Evolutionary conservation across 2,113 vertebrate species (phyloP), one percentile per base, ranked within the genome.

Genomic region (Pardalotus punctatus): DNA sequence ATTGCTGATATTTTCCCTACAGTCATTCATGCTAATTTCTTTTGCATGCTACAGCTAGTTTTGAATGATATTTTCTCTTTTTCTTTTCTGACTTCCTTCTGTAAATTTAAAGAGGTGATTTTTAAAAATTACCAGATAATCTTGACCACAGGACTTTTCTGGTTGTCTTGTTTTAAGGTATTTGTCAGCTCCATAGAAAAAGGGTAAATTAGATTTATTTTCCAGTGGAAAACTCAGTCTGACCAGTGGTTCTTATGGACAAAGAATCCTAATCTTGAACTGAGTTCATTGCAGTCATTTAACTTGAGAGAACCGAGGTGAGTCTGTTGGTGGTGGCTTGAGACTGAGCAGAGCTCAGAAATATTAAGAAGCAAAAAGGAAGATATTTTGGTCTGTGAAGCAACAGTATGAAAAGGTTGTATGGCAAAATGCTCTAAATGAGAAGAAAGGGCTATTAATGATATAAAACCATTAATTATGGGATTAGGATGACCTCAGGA

Each of bases 1-100:
- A 12, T 83, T 87, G 89, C 66, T 14, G 71, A 40, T 92, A 66
- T 84, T 96, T 94, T 93, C 71, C 79, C 56, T 88, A 54, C 90
- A 88, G 90, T 95, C 51, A 71, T 25, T 95, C 85, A 51, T 71
- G 54, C 60, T 83, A 50, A 86, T 94, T 88, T 93, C n/a, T 93
- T 89, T 53, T 86, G 71, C 24, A 47, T 73, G n/a, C 81, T 85
- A 51, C 87, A 77, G 74, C 89, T 96, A 56, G 2, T 93, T 94
- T 70, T 83, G 76, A 86, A 84, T 78, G 28, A 61, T 94, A 42
- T 70, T 57, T 67, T 84, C 14, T 16, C 12, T 76, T 85, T 90
- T 84, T 66, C 72, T 92, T 57, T 78, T 47, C 35, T 82, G 28
- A 76, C 14, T 82, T 94, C 21, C 84, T 81, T 81, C 51, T 62